phyloP scores from a whole-genome alignment of 2,113 vertebrate genomes.

The Falcunculus frontatus region DNA sequence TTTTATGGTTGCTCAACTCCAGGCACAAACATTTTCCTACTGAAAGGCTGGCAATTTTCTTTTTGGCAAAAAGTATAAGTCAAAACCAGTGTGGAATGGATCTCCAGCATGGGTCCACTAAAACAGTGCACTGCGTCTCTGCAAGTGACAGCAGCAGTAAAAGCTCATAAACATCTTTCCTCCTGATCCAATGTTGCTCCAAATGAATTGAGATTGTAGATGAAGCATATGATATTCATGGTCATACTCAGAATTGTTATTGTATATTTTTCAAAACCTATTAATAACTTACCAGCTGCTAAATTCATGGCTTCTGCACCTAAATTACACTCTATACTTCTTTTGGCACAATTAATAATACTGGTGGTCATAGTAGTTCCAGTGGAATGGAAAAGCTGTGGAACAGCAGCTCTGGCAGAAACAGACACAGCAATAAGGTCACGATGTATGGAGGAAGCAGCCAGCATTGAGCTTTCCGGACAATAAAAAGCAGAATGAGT shows the following conservation, averaged over 20 bases:
- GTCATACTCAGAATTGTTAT: background rate
- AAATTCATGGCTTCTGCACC: background rate
- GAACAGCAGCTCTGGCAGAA: background rate
- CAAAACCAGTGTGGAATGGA: background rate
- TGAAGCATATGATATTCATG: background rate
- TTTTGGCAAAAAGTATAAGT: background rate
- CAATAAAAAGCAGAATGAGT: background rate
- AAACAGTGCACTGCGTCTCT: background rate
- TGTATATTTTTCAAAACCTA: background rate
- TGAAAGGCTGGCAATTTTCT: background rate
- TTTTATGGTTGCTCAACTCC: background rate
- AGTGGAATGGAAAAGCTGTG: background rate
- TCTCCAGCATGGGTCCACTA: background rate
- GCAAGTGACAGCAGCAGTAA: background rate
- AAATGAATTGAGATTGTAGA: background rate
- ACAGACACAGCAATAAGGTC: background rate
- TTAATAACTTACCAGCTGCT: background rate
- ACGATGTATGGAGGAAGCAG: background rate
- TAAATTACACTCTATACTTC: background rate
- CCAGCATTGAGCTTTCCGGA: background rate
- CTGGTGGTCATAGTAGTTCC: background rate
- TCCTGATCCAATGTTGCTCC: background rate
- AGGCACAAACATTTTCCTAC: background rate
- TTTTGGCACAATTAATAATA: background rate
- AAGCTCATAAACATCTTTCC: background rate